Conservation (phyloP, 2,797 vertebrate genomes). For the Ateles fusciceps region DNA sequence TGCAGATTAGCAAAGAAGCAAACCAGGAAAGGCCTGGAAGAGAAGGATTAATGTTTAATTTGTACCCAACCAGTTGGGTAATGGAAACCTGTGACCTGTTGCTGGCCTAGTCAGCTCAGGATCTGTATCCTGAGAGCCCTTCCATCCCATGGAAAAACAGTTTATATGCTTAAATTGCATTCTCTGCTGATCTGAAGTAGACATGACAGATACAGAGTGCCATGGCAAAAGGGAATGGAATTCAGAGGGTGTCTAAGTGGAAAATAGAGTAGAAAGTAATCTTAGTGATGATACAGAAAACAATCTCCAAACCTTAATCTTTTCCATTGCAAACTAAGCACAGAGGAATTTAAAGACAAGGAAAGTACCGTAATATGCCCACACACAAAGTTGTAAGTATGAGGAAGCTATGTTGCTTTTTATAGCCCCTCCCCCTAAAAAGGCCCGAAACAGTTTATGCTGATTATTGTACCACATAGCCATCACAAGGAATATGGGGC, state of each 20-base stretch:
- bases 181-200: background rate
- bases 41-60: background rate
- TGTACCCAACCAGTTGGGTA: background rate
- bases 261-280: background rate
- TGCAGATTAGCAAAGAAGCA: background rate
- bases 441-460: background rate
- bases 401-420: background rate
- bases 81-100: background rate
- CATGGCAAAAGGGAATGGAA: background rate
- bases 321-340: background rate
- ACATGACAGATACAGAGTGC: background rate
- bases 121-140: background rate
- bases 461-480: background rate
- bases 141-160: background rate
- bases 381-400: background rate
- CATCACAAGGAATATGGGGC: background rate
- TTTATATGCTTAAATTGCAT: background rate
- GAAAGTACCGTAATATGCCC: too few species aligned
- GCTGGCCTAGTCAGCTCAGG: background rate
- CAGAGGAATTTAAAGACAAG: background rate
- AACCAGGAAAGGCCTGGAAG: background rate
- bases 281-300: background rate
- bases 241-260: background rate
- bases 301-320: background rate
- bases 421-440: accelerated